Evolutionary conservation across 2,797 vertebrate genomes (phyloP).

Genomic region (Macrochelys suwanniensis): DNA sequence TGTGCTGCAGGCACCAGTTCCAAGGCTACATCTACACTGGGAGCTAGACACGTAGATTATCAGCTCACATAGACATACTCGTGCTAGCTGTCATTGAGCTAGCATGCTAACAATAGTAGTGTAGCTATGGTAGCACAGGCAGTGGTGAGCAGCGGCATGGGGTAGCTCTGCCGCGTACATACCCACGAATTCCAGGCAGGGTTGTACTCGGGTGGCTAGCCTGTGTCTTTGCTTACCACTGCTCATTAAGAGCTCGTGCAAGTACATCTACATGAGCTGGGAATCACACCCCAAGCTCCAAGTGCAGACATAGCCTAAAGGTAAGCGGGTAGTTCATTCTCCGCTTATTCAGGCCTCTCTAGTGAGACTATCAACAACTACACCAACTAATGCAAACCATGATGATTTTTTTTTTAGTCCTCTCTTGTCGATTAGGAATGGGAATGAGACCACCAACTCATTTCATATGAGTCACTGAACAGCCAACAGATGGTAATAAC

Average conservation of each 20-base stretch:
- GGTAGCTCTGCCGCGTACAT: background rate
- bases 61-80: background rate
- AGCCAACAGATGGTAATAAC: background rate
- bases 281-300: background rate
- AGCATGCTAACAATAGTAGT: background rate
- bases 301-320: background rate
- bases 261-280: background rate
- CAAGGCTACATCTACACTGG: background rate
- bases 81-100: no score
- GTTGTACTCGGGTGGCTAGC: background rate
- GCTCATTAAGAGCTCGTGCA: background rate
- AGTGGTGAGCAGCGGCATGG: background rate
- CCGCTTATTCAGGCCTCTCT: rapidly evolving
- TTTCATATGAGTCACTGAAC: background rate
- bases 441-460: background rate
- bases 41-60: background rate
- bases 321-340: background rate
- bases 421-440: background rate
- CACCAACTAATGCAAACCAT: background rate
- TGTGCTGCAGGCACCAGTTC: background rate
- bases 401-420: rapidly evolving
- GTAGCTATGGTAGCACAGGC: background rate
- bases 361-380: background rate
- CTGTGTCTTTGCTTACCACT: background rate
- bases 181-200: background rate